phyloP scores from a whole-genome alignment of 2,888 invertebrate species.

The Campopleginae sp. region DNA sequence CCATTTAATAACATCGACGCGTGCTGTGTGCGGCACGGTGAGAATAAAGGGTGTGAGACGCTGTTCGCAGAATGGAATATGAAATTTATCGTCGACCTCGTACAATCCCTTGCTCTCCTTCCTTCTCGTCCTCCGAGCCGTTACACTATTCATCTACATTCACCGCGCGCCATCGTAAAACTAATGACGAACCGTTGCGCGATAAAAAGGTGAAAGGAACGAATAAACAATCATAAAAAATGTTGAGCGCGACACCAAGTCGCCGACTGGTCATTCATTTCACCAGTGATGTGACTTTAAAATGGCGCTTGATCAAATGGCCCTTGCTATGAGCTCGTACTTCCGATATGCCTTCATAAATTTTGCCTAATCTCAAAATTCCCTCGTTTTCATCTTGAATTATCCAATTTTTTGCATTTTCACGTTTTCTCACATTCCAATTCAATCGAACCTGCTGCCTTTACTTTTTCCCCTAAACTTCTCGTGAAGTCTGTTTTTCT shows the following conservation, averaged over 20 bases:
- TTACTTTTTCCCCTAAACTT: too few relatives aligned
- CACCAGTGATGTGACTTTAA: constrained; percentile 51
- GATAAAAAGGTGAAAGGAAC: constrained; percentile 50
- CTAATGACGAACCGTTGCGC: constrained; percentile 74
- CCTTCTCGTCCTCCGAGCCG: constrained; percentile 70
- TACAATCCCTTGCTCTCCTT: constrained; percentile 61
- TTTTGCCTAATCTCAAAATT: constrained; percentile 2
- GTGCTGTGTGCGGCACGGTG: constrained; percentile 31
- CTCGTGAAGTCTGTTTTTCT: too few relatives aligned
- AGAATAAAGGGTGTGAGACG: constrained; percentile 49
- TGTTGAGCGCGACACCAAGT: constrained; percentile 66
- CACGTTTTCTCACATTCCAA: background rate
- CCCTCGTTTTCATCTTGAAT: background rate
- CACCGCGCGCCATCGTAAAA: constrained; percentile 76
- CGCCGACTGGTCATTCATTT: constrained; percentile 68
- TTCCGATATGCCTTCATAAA: constrained; percentile 4
- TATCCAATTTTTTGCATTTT: too few relatives aligned
- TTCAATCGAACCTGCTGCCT: background rate
- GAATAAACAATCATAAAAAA: constrained; percentile 15
- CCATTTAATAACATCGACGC: constrained; percentile 74
- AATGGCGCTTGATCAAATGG: constrained; percentile 33
- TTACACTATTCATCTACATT: constrained; percentile 78
- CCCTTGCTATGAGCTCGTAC: background rate
- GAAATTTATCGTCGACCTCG: constrained; percentile 76
- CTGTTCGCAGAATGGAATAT: constrained; percentile 77